Base-by-base conservation (phyloP, 2,888 invertebrate species). In the Crioceris asparagi region DNA sequence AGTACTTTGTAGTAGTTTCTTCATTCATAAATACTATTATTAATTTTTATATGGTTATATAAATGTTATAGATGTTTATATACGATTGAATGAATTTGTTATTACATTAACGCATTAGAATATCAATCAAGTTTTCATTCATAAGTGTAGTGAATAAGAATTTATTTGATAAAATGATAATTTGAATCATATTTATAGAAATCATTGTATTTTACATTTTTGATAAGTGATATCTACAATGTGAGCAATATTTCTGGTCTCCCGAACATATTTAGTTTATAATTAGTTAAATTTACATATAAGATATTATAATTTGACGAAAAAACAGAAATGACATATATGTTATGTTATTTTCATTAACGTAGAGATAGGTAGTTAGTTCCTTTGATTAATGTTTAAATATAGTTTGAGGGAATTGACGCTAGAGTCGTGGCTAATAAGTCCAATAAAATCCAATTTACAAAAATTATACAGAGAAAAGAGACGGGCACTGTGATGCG, bases 181-280 rank as follows among this genome's bases (percentile, higher is more conserved):
- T 27, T 19, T 17, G 10, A n/a, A 34, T 15, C 27, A 27, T 34
- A 26, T 6, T 12, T 34, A 35, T 29, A 29, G 23, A 11, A 29
- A 14, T 14, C 15, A 19, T 27, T 35, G 18, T 29, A 29, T n/a
- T n/a, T n/a, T 21, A 27, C 27, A 37, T 19, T 25, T 11, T 25
- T 30, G 40, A 50, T 46, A 50, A 43, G 12, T 43, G 44, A 45
- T 54, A 54, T 53, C 55, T 54, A 59, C 57, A 61, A 46, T 54
- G 54, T 62, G 62, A 62, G 62, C 62, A 62, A 61, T 54, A 53
- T 54, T 61, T 62, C 60, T 58, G 60, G 62, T 59, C n/a, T n/a
- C 54, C 55, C 56, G 33, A 23, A 61, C 56, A 61, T 60, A 61
- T 61, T 51, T 60, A 61, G 60, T 50, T 45, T 55, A 55, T 53